Evolutionary conservation across 2,113 vertebrate genomes (phyloP), one percentile per base, ranked within the genome.

Genomic region (Casuarius casuarius): DNA sequence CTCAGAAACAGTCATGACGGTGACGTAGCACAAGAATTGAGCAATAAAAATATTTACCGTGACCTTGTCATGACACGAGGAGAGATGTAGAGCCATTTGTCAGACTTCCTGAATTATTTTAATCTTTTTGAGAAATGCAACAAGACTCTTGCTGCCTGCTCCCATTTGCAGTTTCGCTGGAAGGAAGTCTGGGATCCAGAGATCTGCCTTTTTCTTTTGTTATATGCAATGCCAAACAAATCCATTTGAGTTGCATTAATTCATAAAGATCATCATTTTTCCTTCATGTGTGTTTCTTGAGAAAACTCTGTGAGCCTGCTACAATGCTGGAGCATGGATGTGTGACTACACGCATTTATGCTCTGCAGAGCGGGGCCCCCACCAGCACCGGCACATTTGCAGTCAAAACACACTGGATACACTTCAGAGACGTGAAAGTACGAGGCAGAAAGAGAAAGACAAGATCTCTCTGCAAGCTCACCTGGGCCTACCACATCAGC

Each of bases 401-500:
- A 48, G 51, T 65, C 31, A 78, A 94, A 73, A 18, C 16, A n/a
- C 56, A 7, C 80, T 35, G 70, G 14, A 11, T 48, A 56, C 44
- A 33, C 26, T 16, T 66, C 33, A 62, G 77, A 76, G 44, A 51
- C 29, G 65, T 78, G 58, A 89, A 82, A 94, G 21, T 22, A 66
- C 35, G 31, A 71, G 46, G 68, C 23, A 48, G 76, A 62, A 25
- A 56, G n/a, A 33, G 31, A 72, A 70, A 93, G 92, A 95, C 58
- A 90, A 96, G 91, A 94, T 95, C 92, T 89, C 56, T 86, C 68
- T 68, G 48, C 65, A 65, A 78, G 25, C 52, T 95, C 96, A 96
- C 86, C 86, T 94, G 93, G 89, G 74, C 62, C 58, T 40, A 94
- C 95, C 95, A 86, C 96, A 97, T 94, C 67, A 90, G 93, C 54